Evolutionary conservation across 2,113 vertebrate genomes (phyloP), one percentile per base, ranked within the genome.

Genomic region (Caloenas nicobarica): DNA sequence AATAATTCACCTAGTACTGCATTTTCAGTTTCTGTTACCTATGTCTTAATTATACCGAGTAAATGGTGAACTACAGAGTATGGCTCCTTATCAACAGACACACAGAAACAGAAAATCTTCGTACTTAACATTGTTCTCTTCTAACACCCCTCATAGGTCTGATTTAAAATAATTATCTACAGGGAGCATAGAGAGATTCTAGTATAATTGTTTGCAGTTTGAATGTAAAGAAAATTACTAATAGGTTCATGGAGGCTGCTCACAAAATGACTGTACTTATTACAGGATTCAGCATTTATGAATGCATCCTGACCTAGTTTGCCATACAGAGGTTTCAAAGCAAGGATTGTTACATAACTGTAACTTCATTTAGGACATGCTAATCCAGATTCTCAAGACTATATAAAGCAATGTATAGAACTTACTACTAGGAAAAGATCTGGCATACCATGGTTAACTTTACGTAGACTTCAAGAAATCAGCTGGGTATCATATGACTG

Each of bases 71-170:
- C 38, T 86, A 24, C 50, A 46, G 10, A 54, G 13, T 51, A 73
- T 40, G 56, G 23, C 21, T 92, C 78, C 89, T 95, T 97, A 96
- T 96, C 95, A 82, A 13, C 46, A 94, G 64, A 70, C 42, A 82
- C 36, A 93, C 88, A 91, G 83, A 70, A 81, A 81, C n/a, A 79
- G 68, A 89, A 29, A 77, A 44, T 69, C 51, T 87, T 93, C 60
- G n/a, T 93, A 69, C 10, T 46, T 64, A 53, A 44, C 9, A 46
- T 85, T 94, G 82, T 89, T 96, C 60, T 76, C n/a, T 85, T 85
- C 64, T 81, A 85, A 78, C 57, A 84, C 2, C 17, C 33, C 44
- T 89, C 46, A 76, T 24, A 83, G 29, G 36, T 89, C 61, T 93
- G 58, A 46, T 92, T 83, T 74, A 77, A 93, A 96, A 79, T 31